These are phyloP conservation scores for Hydrolagus colliei DNA, from an alignment of 2,797 vertebrate genomes.

Conservation along the genomic window DNA sequence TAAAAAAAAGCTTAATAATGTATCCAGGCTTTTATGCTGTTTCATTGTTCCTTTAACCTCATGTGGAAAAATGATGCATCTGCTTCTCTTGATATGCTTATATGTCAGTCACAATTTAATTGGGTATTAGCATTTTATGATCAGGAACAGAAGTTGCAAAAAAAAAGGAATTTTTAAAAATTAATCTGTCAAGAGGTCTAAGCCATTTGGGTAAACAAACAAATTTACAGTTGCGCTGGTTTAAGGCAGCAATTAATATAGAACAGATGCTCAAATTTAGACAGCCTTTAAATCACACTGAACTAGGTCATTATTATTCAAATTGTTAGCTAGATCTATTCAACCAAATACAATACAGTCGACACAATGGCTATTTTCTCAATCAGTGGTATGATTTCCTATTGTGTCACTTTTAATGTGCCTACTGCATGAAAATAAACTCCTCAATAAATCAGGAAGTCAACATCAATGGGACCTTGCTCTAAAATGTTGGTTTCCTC, in stretches of 20 bases:
- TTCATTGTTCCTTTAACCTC: not conserved
- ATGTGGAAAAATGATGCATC: not conserved
- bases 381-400: not conserved
- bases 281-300: not conserved
- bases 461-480: not conserved
- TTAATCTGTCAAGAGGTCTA: not conserved
- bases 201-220: not conserved
- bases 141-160: not conserved
- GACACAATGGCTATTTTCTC: not conserved
- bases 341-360: not conserved
- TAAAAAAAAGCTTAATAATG: not conserved
- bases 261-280: constrained; percentile 21
- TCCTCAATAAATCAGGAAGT: not conserved
- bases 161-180: not conserved
- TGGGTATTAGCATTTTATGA: constrained; percentile 4
- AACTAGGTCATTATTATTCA: constrained; percentile 8
- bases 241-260: not conserved
- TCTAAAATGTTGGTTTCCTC: not conserved
- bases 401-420: not conserved
- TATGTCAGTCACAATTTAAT: not conserved
- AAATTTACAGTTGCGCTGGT: not conserved
- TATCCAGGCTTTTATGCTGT: not conserved
- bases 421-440: not conserved
- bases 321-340: not conserved
- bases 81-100: not conserved